Conservation (phyloP, 2,888 invertebrate species). For the Pachydiplax longipennis region DNA sequence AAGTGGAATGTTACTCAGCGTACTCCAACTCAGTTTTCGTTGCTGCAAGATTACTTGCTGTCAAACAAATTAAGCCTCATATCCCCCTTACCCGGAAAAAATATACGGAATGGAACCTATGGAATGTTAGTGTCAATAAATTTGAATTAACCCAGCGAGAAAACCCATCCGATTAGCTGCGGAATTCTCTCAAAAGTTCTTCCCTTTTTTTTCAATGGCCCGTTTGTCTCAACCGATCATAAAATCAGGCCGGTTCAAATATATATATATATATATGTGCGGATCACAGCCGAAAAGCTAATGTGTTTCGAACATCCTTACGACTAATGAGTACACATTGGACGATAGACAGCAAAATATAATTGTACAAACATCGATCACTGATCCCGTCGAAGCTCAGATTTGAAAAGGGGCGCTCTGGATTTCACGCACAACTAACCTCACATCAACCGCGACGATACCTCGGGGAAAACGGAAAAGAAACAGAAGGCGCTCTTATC, state of each 20-base stretch:
- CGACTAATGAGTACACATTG: constrained; percentile 22
- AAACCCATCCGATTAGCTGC: no score
- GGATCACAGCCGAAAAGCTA: constrained; percentile 43
- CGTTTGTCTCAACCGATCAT: neutral
- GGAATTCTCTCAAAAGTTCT: no score
- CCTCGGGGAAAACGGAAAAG: neutral
- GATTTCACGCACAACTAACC: neutral
- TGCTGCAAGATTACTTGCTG: no score
- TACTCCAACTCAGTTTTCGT: no score
- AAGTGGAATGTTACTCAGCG: no score
- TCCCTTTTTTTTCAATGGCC: no score
- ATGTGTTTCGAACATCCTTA: constrained; percentile 19
- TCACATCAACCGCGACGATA: neutral
- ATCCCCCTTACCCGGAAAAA: no score
- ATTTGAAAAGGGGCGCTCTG: constrained; percentile 4
- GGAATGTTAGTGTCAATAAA: no score
- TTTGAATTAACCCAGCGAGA: no score
- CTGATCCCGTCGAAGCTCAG: constrained; percentile 30
- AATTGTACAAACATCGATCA: constrained; percentile 23
- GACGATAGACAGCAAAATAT: constrained; percentile 39
- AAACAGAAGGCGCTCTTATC: neutral
- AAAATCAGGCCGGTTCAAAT: neutral
- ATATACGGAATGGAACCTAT: no score
- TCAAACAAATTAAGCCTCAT: no score
- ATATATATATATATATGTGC: constrained; percentile 4